Conservation (phyloP, 2,797 vertebrate species). For the Helicolenus hilgendorfi region DNA sequence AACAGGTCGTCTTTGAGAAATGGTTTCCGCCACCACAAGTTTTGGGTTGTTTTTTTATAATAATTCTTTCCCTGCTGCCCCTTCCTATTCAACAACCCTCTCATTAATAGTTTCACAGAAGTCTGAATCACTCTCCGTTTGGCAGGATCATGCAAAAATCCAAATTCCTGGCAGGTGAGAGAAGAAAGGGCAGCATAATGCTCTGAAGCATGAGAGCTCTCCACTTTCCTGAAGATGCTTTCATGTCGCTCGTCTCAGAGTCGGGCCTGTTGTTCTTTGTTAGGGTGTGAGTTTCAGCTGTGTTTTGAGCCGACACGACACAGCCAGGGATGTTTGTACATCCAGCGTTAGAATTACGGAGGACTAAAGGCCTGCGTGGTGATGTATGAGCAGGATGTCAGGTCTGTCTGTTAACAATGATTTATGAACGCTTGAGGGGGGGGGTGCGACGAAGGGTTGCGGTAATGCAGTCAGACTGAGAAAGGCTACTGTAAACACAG, state of each 20-base stretch:
- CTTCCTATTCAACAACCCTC: conserved; percentile 7
- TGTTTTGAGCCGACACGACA: conserved; percentile 77
- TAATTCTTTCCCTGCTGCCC: neutral
- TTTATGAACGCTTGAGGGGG: conserved; percentile 85
- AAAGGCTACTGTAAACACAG: conserved; percentile 86
- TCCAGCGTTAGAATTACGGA: conserved; percentile 78
- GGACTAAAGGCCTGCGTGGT: conserved; percentile 75
- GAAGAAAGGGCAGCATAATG: conserved; percentile 58
- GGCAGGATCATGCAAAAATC: conserved; percentile 46
- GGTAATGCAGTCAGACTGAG: conserved; percentile 75
- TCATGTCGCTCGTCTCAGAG: conserved; percentile 75
- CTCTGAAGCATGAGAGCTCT: conserved; percentile 62
- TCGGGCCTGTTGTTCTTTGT: conserved; percentile 78
- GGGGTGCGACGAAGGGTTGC: conserved; percentile 43
- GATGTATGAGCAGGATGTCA: conserved; percentile 86
- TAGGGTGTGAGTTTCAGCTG: conserved; percentile 81
- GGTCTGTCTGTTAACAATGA: conserved; percentile 87
- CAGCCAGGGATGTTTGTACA: conserved; percentile 81
- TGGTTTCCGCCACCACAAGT: neutral
- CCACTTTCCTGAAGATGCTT: conserved; percentile 75
- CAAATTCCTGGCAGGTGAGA: conserved; percentile 60
- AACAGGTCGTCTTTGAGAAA: neutral
- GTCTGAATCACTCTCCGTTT: conserved; percentile 48
- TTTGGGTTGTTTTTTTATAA: neutral
- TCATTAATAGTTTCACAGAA: conserved; percentile 46